Base-by-base conservation (phyloP, 2,797 vertebrate species). In the Lutjanus campechanus region DNA sequence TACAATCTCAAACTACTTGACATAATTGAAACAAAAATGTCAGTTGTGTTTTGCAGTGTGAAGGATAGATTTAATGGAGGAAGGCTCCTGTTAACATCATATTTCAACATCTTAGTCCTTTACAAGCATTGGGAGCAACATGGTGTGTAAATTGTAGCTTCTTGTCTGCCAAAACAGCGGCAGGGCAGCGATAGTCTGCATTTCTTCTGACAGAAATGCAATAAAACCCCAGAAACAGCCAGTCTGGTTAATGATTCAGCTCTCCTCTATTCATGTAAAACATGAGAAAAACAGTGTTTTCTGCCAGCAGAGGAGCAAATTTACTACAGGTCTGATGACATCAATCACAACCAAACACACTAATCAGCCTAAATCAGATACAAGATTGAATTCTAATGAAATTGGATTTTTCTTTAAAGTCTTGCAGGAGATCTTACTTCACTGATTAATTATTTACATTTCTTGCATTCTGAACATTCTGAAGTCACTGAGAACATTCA, bases 241-340 rank as follows among this genome's bases (percentile, higher is more conserved):
- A 1, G 22, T 67, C 29, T 68, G 49, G 79, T 75, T 84, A 86
- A 87, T 87, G 84, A 89, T 78, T 89, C 73, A 81, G 71, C 55
- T 49, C 53, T 59, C 20, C 49, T 68, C 44, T 81, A 36, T 75
- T 70, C 67, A 64, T 50, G 25, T 75, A 81, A 73, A 81, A 70
- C 64, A 62, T 1, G 36, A 83, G 40, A 46, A 69, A 51, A 83
- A 69, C 53, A 58, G 20, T 0, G 11, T 54, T 55, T 41, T 29
- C 61, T 46, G 54, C 60, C 61, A 51, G 59, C 67, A 55, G 54
- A 69, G 10, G 16, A 55, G 70, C 44, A 15, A 19, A 71, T 76
- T 72, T 83, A 60, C 67, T 69, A 41, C 67, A 22, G n/a, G 64
- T 69, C 67, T 36, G 61, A 44, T 8, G 44, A 10, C 68, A 66